A percentile compares a stretch with the other conserved stretches of the same genome.
Conservation (phyloP, 2,113 vertebrate species). For the Corythoichthys intestinalis region DNA sequence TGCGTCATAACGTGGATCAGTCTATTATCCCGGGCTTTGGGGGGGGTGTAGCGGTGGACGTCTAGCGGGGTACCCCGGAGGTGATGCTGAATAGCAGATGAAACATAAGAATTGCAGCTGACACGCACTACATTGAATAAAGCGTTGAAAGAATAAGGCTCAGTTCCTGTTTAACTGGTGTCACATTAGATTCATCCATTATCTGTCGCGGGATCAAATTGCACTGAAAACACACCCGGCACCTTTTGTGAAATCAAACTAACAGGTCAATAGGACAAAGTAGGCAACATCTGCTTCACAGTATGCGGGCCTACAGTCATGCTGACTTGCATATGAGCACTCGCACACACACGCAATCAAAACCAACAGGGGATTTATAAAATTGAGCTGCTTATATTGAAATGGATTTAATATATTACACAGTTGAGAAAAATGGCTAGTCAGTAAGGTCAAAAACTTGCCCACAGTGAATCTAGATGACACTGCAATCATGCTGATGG, state of each 20-base stretch:
- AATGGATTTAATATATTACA: conserved; percentile 42
- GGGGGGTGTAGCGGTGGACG: conserved; percentile 19
- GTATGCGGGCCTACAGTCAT: background rate
- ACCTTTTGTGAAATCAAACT: background rate
- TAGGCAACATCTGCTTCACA: background rate
- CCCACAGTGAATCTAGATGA: background rate
- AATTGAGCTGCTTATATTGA: conserved; percentile 44
- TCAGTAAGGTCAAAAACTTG: background rate
- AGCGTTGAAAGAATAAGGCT: background rate
- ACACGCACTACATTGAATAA: background rate
- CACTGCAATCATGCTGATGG: background rate
- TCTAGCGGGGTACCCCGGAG: conserved; percentile 35
- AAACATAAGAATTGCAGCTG: conserved; percentile 2
- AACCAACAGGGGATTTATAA: conserved; percentile 40
- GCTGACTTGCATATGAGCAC: background rate
- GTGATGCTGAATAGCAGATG: conserved; percentile 34
- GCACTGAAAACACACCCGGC: background rate
- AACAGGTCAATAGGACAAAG: background rate
- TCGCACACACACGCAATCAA: conserved; percentile 6
- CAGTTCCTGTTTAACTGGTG: background rate
- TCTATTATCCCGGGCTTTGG: conserved; percentile 58
- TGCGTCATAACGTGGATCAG: conserved; percentile 67
- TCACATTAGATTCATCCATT: background rate
- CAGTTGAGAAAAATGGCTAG: conserved; percentile 21
- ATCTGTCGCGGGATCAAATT: background rate